Conservation (phyloP, 2,113 vertebrate species). For the Spermophilus dauricus region DNA sequence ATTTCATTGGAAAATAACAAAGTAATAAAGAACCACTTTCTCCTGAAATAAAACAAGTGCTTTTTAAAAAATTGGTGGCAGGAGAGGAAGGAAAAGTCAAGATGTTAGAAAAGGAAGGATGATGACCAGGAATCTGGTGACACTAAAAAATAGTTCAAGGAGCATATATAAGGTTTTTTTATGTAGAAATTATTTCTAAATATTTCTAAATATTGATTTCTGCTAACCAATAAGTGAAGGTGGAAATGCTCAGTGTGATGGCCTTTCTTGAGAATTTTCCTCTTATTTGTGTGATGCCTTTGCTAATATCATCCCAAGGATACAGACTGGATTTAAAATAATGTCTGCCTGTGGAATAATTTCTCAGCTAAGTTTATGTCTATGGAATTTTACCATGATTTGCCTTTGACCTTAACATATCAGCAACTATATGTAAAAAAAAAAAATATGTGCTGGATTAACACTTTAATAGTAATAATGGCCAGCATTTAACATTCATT, state of each 20-base stretch:
- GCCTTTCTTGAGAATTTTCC: not conserved
- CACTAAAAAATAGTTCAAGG: not conserved
- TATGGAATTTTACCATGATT: not conserved
- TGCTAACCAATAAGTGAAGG: not conserved
- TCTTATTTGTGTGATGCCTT: not conserved
- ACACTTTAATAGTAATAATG: not conserved
- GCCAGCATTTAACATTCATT: not conserved
- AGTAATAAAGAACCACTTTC: constrained; percentile 32
- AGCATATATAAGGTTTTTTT: not conserved
- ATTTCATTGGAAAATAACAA: constrained; percentile 59
- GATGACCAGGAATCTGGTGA: not conserved
- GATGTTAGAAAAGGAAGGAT: too few species aligned
- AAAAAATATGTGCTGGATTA: not conserved
- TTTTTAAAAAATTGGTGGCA: not conserved
- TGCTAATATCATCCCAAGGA: not conserved
- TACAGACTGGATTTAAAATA: not conserved
- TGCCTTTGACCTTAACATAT: constrained; percentile 42
- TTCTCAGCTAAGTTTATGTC: constrained; percentile 16
- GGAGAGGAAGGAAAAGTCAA: not conserved
- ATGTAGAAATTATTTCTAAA: constrained; percentile 23
- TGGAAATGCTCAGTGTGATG: not conserved
- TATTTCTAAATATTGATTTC: constrained; percentile 26
- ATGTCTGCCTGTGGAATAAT: not conserved
- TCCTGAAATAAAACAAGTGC: constrained; percentile 40
- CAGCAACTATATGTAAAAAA: constrained; percentile 19